Conservation (phyloP, 2,888 invertebrate species). For the Phania funesta region DNA sequence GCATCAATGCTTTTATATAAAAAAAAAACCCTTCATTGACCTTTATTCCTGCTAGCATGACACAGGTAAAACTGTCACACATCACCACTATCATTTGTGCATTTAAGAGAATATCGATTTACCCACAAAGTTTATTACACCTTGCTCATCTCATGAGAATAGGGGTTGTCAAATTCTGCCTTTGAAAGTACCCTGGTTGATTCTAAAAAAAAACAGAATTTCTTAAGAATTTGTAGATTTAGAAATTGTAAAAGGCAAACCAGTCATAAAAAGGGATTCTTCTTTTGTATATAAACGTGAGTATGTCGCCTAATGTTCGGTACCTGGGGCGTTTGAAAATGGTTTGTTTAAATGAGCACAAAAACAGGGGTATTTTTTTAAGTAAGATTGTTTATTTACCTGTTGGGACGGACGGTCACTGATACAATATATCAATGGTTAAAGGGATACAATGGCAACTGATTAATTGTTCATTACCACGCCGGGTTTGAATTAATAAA, state of each 20-base stretch:
- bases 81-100: background rate
- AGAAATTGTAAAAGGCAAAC: background rate
- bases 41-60: background rate
- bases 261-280: constrained; percentile 34
- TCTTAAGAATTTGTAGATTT: constrained; percentile 7
- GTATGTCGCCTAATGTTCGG: constrained; percentile 22
- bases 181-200: constrained; percentile 11
- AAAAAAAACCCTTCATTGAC: constrained; percentile 1
- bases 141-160: background rate
- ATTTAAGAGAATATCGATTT: constrained; percentile 57
- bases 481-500: too few relatives aligned
- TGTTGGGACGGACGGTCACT: background rate
- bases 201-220: constrained; percentile 36
- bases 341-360: constrained; percentile 23
- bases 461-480: constrained; percentile 58
- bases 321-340: constrained; percentile 13
- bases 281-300: constrained; percentile 4
- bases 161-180: constrained; percentile 22
- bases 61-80: constrained; percentile 20
- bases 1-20: constrained; percentile 41
- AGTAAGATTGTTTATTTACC: constrained; percentile 1
- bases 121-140: constrained; percentile 49
- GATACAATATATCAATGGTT: background rate
- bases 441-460: constrained; percentile 27
- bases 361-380: background rate